These are phyloP conservation scores for Glandiceps talaboti DNA, from an alignment of 53 echinoderm and acorn worm species.

Conservation along the genomic window DNA sequence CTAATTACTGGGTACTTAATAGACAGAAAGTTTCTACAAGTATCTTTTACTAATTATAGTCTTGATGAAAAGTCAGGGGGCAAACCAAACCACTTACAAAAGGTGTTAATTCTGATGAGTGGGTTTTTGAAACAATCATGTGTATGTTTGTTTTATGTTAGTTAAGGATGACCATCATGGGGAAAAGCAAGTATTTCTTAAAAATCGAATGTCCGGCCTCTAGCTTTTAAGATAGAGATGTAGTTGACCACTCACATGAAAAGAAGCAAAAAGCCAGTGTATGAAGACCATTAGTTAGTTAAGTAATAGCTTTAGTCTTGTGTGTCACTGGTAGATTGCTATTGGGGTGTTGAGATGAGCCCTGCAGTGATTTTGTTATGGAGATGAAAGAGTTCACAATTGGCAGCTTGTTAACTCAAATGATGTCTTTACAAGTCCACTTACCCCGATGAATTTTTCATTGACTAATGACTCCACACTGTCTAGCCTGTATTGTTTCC, in stretches of 20 bases:
- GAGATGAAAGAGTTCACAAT: not conserved
- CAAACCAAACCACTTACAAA: no score
- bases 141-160: no score
- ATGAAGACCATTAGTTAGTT: no score
- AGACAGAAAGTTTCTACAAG: not conserved
- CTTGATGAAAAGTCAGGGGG: not conserved
- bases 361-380: not conserved
- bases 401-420: not conserved
- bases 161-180: no score
- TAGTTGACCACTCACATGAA: no score
- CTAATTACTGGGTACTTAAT: not conserved
- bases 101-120: no score
- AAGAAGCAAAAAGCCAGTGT: no score
- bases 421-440: not conserved
- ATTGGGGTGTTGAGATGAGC: not conserved
- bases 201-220: no score
- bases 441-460: not conserved
- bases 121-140: no score
- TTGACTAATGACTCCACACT: not conserved
- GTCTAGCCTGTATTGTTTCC: not conserved
- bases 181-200: no score
- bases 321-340: not conserved
- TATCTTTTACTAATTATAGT: not conserved
- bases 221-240: no score
- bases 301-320: not conserved